Conservation (phyloP, 2,888 invertebrate genomes). For the Melanostoma scalare region DNA sequence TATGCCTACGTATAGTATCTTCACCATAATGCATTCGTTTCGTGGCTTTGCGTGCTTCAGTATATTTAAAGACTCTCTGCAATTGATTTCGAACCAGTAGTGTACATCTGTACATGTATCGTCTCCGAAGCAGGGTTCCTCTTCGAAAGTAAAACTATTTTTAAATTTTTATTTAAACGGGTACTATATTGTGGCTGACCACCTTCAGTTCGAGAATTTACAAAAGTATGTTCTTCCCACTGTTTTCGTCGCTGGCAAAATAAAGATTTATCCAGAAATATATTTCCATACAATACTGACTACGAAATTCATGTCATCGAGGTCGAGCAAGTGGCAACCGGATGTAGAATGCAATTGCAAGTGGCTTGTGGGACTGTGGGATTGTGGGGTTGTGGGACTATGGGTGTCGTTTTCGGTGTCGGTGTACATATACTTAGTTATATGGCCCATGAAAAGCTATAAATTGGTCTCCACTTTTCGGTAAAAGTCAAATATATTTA, state of each 20-base stretch:
- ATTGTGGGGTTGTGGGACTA: not conserved
- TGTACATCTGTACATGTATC: not conserved
- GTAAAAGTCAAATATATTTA: conserved; percentile 2
- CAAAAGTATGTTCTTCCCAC: not conserved
- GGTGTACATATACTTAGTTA: not conserved
- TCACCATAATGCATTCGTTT: conserved; percentile 53
- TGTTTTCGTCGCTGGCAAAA: conserved; percentile 9
- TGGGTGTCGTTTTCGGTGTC: too few species aligned
- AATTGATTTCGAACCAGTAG: not conserved
- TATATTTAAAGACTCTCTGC: conserved; percentile 47
- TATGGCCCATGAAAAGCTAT: conserved; percentile 37
- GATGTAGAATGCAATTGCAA: conserved; percentile 49
- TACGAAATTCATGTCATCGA: conserved; percentile 58
- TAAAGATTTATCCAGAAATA: conserved; percentile 32
- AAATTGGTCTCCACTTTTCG: conserved; percentile 49
- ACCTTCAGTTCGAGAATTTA: conserved; percentile 19
- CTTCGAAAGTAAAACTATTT: conserved; percentile 12
- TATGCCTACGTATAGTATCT: not conserved
- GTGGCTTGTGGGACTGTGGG: conserved; percentile 2
- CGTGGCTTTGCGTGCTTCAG: conserved; percentile 59
- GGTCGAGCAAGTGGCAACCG: conserved; percentile 54
- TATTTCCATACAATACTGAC: conserved; percentile 19
- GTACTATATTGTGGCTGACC: conserved; percentile 21
- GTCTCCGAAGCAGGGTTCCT: conserved; percentile 24
- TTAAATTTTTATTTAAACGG: too few species aligned